These are phyloP conservation scores for Pristionchus exspectatus DNA, from an alignment of 2,888 invertebrate species.

Conservation along the genomic window DNA sequence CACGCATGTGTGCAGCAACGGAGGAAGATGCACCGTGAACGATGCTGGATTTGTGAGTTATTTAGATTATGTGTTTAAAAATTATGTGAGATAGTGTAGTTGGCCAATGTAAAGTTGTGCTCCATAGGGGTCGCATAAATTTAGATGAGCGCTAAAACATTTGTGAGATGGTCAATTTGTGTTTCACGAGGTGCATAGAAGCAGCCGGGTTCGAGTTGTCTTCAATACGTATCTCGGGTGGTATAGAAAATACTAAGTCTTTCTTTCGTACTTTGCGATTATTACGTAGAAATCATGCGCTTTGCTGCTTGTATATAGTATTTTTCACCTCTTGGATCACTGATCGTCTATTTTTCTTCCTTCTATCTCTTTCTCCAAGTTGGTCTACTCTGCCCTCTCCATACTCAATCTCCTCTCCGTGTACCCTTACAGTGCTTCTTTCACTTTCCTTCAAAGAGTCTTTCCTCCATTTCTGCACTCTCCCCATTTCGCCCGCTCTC, in stretches of 20 bases:
- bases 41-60: constrained; percentile 48
- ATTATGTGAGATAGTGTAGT: not conserved
- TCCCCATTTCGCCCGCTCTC: constrained; percentile 21
- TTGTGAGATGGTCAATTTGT: not conserved
- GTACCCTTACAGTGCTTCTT: not conserved
- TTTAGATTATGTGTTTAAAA: not conserved
- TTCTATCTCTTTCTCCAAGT: not conserved
- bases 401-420: not conserved
- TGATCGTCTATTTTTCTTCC: not conserved
- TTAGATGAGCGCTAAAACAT: too few relatives aligned
- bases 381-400: not conserved
- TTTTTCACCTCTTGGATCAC: not conserved
- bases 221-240: not conserved
- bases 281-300: not conserved
- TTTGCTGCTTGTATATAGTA: not conserved
- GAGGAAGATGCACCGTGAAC: constrained; percentile 49
- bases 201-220: not conserved
- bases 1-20: constrained; percentile 49
- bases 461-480: not conserved
- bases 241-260: not conserved
- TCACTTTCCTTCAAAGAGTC: constrained; percentile 4
- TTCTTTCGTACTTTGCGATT: not conserved
- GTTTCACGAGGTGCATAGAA: not conserved
- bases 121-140: not conserved
- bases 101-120: not conserved